These are phyloP conservation scores for Gryon sp. DNA, from an alignment of 1,140 invertebrate genomes.

Conservation along the genomic window DNA sequence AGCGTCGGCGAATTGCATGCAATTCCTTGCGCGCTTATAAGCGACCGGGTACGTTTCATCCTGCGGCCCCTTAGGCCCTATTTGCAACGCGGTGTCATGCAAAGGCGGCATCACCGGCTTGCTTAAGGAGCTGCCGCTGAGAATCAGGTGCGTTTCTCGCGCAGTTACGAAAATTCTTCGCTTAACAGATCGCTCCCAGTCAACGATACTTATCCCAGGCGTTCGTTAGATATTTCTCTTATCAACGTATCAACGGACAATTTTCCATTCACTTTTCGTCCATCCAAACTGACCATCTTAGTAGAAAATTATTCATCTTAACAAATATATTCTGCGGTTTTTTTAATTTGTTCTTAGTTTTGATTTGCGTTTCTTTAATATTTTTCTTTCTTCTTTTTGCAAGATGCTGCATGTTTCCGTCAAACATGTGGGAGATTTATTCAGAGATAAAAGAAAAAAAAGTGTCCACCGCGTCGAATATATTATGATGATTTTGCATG, in stretches of 20 bases:
- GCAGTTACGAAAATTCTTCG: constrained; percentile 63
- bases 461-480: constrained; percentile 51
- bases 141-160: constrained; percentile 62
- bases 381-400: not conserved
- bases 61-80: constrained; percentile 64
- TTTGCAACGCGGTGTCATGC: constrained; percentile 66
- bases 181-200: constrained; percentile 49
- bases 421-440: constrained; percentile 6
- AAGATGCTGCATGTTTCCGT: not conserved
- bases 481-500: constrained; percentile 72
- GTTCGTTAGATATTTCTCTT: constrained; percentile 47
- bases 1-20: constrained; percentile 60
- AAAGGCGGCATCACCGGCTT: constrained; percentile 59
- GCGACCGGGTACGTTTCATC: constrained; percentile 61
- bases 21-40: constrained; percentile 63
- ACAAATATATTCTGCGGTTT: too few relatives aligned
- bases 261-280: constrained; percentile 18
- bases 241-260: constrained; percentile 13
- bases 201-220: constrained; percentile 59
- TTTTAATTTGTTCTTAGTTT: not conserved
- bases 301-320: too few relatives aligned
- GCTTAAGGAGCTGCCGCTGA: constrained; percentile 60
- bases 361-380: not conserved
- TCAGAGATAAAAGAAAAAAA: not conserved
- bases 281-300: not conserved